Evolutionary conservation across 2,888 invertebrate genomes (phyloP).

Genomic region (Endotricha flammealis): DNA sequence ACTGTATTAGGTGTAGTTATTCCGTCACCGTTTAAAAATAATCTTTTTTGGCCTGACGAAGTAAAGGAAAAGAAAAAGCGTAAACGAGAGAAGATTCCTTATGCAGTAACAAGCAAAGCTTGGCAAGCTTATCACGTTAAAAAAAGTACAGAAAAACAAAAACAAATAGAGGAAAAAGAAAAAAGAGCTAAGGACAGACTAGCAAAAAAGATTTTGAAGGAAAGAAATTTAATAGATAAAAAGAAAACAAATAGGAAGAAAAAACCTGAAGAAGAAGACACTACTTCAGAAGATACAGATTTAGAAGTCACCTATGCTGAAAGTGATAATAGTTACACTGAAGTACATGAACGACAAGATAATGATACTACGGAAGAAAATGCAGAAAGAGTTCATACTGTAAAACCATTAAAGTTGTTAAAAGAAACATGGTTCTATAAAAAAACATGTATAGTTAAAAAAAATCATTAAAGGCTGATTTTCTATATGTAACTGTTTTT

Average conservation of each 20-base stretch:
- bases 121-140: constrained; percentile 4
- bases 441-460: no score
- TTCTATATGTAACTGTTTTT: no score
- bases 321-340: no score
- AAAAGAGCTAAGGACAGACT: constrained; percentile 5
- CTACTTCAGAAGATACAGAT: no score
- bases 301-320: no score
- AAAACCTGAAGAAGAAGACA: background rate
- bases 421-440: no score
- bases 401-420: no score
- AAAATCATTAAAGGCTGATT: no score
- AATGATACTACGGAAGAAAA: no score
- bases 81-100: constrained; percentile 6
- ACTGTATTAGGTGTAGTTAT: constrained; percentile 1
- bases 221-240: constrained; percentile 1
- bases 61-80: constrained; percentile 3
- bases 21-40: constrained; percentile 4
- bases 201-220: constrained; percentile 4
- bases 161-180: constrained; percentile 4
- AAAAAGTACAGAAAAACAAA: constrained; percentile 5
- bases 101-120: constrained; percentile 6
- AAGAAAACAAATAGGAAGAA: background rate
- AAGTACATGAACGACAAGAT: no score
- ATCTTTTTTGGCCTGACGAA: constrained; percentile 9
- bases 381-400: no score